Evolutionary conservation across 2,113 vertebrate genomes (phyloP).

Genomic region (Cariama cristata): DNA sequence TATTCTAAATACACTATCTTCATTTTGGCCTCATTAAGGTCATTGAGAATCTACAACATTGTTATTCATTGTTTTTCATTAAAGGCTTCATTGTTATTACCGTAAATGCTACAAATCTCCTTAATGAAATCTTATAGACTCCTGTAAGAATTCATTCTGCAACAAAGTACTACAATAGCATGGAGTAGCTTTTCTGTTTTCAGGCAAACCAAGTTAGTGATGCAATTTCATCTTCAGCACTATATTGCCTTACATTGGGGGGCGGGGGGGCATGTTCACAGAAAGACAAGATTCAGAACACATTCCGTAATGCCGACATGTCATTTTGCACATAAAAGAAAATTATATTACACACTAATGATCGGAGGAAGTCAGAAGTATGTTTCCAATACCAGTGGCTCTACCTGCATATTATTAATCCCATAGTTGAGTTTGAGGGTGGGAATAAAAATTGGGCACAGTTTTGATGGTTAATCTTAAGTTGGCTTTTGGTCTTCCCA

Average conservation of each 20-base stretch:
- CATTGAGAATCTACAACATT: not conserved
- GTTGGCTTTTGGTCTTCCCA: not conserved
- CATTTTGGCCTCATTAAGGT: not conserved
- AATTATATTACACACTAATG: not conserved
- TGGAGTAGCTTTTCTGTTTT: not conserved
- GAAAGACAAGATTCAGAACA: not conserved
- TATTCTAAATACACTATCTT: not conserved
- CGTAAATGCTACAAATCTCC: not conserved
- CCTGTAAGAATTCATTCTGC: not conserved
- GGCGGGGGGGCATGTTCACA: not conserved
- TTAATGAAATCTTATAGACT: not conserved
- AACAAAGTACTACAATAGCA: not conserved
- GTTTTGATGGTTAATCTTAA: not conserved
- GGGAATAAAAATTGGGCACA: not conserved
- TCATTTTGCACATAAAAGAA: slow-evolving; percentile 36
- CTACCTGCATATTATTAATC: slow-evolving; percentile 26
- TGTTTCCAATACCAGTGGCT: slow-evolving; percentile 3
- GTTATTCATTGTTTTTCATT: not conserved
- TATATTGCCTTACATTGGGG: not conserved
- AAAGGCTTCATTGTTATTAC: not conserved
- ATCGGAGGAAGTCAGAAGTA: not conserved
- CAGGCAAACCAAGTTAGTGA: slow-evolving; percentile 1
- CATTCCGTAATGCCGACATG: not conserved
- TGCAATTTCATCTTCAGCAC: not conserved
- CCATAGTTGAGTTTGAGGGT: not conserved